Evolutionary conservation across 2,113 vertebrate genomes (phyloP), one percentile per base, ranked within the genome.

Genomic region (Cheilinus undulatus): DNA sequence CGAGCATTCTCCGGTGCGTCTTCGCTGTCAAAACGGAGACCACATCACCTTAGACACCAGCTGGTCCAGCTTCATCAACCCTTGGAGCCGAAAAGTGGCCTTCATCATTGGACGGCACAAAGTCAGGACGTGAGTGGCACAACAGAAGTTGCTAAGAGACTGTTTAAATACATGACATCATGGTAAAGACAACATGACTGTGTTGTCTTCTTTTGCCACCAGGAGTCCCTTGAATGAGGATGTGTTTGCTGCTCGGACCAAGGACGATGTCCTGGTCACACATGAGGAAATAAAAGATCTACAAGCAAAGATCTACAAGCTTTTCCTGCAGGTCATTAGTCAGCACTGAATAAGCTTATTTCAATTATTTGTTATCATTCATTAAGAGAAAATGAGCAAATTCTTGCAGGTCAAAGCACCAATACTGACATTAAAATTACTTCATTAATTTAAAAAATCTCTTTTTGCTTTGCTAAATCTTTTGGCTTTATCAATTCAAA

Each of bases 41-140:
- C 96, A 95, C 61, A 27, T 97, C 68, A 92, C 94, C 0, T 56
- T 97, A 87, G 96, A 97, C 83, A 96, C 96, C 83, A 97, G 96
- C 84, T 97, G 97, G 96, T 96, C 95, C 75, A 95, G 96, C 86
- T 97, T 96, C 73, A 94, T 97, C 82, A 97, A 97, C 83, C 96
- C 95, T 0, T 98, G 97, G 97, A 97, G 95, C 87, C 92, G 94
- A 50, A 97, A 97, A 71, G 93, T 98, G 43, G 94, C 92, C 9
- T 97, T 97, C 81, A 92, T 97, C 85, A 96, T 97, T 0, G 96
- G 96, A 42, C 88, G 93, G 11, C 97, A 97, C 86, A 96, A 96
- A 96, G 96, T 97, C 80, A 88, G 91, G 70, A 96, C 90, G 95
- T 97, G 93, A 95, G 96, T 89, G 11, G 42, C 19, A 10, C 40